These are phyloP conservation scores for Coendou prehensilis DNA, from an alignment of 2,797 vertebrate species.

Conservation along the genomic window DNA sequence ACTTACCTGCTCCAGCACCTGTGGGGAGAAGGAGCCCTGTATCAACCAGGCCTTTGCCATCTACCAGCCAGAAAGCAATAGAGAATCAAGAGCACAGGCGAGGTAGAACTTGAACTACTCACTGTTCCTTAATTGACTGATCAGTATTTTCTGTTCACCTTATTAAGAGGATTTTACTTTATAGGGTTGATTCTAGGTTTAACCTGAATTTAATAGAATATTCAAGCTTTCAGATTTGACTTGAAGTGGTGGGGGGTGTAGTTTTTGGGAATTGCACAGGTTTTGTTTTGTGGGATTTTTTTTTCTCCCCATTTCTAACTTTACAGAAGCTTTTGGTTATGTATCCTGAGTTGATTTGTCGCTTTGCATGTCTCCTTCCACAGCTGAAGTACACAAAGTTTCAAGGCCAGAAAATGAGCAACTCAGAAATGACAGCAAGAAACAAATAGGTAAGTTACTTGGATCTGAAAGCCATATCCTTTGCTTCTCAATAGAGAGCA, in stretches of 20 bases:
- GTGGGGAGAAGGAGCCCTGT: constrained; percentile 92
- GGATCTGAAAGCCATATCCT: constrained; percentile 75
- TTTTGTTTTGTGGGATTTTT: constrained; percentile 28
- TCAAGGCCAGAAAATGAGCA: constrained; percentile 93
- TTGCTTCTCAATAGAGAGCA: neutral
- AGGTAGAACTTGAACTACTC: constrained; percentile 88
- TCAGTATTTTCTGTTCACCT: constrained; percentile 72
- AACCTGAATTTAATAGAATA: constrained; percentile 73
- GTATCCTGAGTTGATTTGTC: constrained; percentile 78
- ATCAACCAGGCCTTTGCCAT: constrained; percentile 89
- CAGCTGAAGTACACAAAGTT: constrained; percentile 93
- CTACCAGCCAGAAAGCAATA: constrained; percentile 92
- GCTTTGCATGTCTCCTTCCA: constrained; percentile 85
- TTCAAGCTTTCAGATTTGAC: constrained; percentile 55
- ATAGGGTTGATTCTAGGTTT: constrained; percentile 60
- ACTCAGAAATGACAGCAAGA: constrained; percentile 93
- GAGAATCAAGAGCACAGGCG: constrained; percentile 95
- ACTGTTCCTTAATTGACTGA: constrained; percentile 64
- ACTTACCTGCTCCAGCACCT: constrained; percentile 88
- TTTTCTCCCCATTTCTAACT: constrained; percentile 40
- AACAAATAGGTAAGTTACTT: constrained; percentile 91
- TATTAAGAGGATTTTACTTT: constrained; percentile 69
- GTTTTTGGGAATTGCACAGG: neutral
- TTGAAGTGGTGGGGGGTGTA: constrained; percentile 39
- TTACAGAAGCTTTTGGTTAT: constrained; percentile 21